These are phyloP conservation scores for Rhodeus uyekii DNA, from an alignment of 2,797 vertebrate species.

Conservation along the genomic window DNA sequence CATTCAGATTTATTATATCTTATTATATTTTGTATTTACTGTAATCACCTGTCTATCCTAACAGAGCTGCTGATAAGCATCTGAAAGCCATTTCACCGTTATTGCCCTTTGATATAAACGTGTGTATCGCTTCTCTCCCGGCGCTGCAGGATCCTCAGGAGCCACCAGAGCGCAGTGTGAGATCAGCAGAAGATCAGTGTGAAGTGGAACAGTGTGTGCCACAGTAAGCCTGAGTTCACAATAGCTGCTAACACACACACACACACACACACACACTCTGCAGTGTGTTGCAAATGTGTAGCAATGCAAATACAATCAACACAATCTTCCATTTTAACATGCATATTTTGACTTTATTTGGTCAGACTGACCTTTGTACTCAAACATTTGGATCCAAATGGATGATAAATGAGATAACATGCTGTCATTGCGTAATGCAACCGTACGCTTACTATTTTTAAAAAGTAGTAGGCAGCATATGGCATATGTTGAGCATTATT, in stretches of 20 bases:
- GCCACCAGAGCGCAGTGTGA: conserved; percentile 75
- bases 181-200: neutral
- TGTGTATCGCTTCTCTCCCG: neutral
- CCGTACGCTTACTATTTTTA: no score
- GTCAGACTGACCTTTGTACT: no score
- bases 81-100: neutral
- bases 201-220: neutral
- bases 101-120: neutral
- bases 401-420: no score
- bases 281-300: no score
- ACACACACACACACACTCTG: no score
- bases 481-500: neutral
- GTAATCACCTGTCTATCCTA: neutral
- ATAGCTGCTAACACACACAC: neutral
- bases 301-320: neutral
- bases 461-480: neutral
- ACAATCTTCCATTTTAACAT: neutral
- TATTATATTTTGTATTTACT: neutral
- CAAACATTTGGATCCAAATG: neutral
- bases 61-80: neutral
- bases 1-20: conserved; percentile 3
- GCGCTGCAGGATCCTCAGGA: conserved; percentile 41
- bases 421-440: neutral
- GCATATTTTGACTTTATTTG: neutral
- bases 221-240: neutral